These are phyloP conservation scores for Cyphomyrus discorhynchus DNA, from an alignment of 2,113 vertebrate genomes.

Conservation along the genomic window DNA sequence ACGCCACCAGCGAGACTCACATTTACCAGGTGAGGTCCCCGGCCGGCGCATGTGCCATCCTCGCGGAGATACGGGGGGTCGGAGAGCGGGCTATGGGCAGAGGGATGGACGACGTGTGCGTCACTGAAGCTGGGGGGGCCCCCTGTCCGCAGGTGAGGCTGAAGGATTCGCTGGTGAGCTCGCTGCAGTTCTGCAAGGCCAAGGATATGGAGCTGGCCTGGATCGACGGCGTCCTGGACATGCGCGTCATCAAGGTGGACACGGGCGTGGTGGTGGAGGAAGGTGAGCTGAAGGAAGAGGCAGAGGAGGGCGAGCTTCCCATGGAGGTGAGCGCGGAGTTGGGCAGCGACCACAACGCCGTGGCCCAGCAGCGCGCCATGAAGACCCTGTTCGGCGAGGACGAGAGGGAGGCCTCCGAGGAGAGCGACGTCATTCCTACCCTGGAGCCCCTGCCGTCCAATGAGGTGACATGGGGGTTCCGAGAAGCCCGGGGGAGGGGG, in stretches of 20 bases:
- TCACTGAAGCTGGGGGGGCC: background rate
- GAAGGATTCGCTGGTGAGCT: slow-evolving; percentile 97
- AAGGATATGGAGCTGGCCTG: slow-evolving; percentile 93
- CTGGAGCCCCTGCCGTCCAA: slow-evolving; percentile 82
- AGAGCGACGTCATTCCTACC: slow-evolving; percentile 92
- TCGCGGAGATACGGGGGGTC: background rate
- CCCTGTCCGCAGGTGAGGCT: slow-evolving; percentile 72
- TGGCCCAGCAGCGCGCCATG: slow-evolving; percentile 81
- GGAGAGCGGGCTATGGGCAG: background rate
- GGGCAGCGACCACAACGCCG: slow-evolving; percentile 61
- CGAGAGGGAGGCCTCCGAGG: slow-evolving; percentile 81
- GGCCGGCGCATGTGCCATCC: no score
- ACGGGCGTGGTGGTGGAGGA: slow-evolving; percentile 91
- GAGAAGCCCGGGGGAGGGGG: background rate
- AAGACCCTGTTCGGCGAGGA: slow-evolving; percentile 91
- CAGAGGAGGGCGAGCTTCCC: slow-evolving; percentile 72
- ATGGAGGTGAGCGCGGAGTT: slow-evolving; percentile 66
- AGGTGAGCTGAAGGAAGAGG: slow-evolving; percentile 75
- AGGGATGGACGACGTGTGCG: background rate
- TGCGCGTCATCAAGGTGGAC: slow-evolving; percentile 95
- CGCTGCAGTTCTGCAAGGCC: slow-evolving; percentile 95
- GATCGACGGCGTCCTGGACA: slow-evolving; percentile 95
- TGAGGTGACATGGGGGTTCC: slow-evolving; percentile 61
- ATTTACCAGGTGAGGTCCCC: slow-evolving; percentile 83
- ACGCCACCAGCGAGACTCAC: slow-evolving; percentile 95